Evolutionary conservation across 2,888 invertebrate genomes (phyloP).

Genomic region (Eilema depressum): DNA sequence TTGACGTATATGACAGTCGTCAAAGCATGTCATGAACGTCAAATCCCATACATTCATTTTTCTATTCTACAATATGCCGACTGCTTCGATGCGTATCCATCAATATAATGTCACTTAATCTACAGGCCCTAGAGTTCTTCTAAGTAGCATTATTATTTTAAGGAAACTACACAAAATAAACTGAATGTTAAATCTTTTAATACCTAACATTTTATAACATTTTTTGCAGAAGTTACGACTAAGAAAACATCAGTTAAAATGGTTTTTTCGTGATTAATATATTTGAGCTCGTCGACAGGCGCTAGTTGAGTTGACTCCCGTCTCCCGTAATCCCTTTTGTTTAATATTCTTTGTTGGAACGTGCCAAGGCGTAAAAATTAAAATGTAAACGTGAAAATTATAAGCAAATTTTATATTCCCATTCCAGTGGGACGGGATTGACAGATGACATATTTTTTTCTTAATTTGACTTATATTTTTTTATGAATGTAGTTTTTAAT

Average conservation of each 20-base stretch:
- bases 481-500: not conserved
- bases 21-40: no score
- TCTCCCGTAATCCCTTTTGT: constrained; percentile 41
- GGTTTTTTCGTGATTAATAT: constrained; percentile 44
- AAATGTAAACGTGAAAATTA: constrained; percentile 21
- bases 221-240: constrained; percentile 16
- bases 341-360: constrained; percentile 44
- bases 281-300: constrained; percentile 28
- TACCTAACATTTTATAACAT: not conserved
- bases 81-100: no score
- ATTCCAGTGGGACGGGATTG: constrained; percentile 24
- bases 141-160: no score
- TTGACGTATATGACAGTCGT: no score
- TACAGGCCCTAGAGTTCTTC: no score
- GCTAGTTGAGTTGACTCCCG: constrained; percentile 24
- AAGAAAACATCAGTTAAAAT: constrained; percentile 26
- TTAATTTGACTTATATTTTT: not conserved
- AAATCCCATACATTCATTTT: no score
- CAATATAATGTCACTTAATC: no score
- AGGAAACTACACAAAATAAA: not conserved
- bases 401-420: constrained; percentile 13
- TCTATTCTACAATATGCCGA: no score
- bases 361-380: constrained; percentile 36
- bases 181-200: not conserved
- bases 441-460: constrained; percentile 29